Percentiles rank a stretch among this genome's conserved stretches.
Conservation (phyloP, 2,113 vertebrate genomes). For the Glaucomys volans region DNA sequence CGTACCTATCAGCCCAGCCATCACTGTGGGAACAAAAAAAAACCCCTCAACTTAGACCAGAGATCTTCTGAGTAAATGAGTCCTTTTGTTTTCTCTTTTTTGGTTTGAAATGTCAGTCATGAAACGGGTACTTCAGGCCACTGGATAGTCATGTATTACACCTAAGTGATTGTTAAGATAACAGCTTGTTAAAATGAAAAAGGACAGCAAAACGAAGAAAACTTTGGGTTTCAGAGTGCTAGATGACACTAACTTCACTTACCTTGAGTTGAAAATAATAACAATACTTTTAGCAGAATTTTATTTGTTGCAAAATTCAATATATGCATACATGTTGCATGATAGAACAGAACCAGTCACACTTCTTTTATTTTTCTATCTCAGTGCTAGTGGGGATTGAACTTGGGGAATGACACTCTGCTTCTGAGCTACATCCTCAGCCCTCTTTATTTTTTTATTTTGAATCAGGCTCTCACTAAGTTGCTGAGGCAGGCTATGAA, state of each 20-base stretch:
- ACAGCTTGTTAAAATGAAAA: not conserved
- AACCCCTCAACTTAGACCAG: not conserved
- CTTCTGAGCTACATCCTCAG: no score
- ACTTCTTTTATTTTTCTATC: not conserved
- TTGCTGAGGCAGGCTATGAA: no score
- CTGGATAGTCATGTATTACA: rapidly evolving
- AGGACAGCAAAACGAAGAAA: not conserved
- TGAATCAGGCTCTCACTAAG: no score
- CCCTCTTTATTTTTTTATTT: no score
- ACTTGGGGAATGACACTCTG: no score
- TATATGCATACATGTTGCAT: not conserved
- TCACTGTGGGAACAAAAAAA: slow-evolving; percentile 88
- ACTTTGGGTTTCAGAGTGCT: not conserved
- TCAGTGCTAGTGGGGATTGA: no score
- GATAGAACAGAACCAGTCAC: not conserved
- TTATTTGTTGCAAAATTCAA: not conserved
- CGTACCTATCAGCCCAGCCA: slow-evolving; percentile 98
- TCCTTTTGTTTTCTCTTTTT: not conserved
- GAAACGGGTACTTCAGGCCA: not conserved
- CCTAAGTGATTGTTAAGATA: not conserved
- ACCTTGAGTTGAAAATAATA: not conserved
- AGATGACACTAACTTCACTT: not conserved
- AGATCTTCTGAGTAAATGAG: not conserved
- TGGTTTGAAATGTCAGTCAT: not conserved
- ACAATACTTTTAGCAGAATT: not conserved